Evolutionary conservation across 2,797 vertebrate genomes (phyloP), one percentile per base, ranked within the genome.

Genomic region (Gambelia wislizenii): DNA sequence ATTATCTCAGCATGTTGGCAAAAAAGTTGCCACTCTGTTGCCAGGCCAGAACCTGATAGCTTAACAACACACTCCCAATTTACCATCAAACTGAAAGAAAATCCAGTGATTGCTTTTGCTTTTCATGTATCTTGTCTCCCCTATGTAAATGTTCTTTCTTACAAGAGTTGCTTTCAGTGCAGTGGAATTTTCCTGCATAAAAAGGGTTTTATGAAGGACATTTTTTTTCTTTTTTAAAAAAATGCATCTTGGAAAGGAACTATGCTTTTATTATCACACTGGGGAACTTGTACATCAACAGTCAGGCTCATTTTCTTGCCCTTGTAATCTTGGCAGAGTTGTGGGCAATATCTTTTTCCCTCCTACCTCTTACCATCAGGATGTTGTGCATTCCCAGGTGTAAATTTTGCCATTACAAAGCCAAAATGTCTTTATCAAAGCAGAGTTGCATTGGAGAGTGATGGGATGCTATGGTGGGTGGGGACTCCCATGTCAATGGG

Each of bases 401-500:
- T 49, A 54, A 56, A 85, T 42, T 67, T 52, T 86, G 84, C 70
- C n/a, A 75, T 67, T 82, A 86, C 47, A 6, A 76, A 75, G 56
- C n/a, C 89, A 81, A 74, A 82, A 76, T 64, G 44, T 39, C 44
- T 86, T 86, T 75, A 69, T 67, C 67, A 81, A 74, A 86, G 52
- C 49, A 33, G 20, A 18, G 22, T 36, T 80, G 39, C 42, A 44
- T 22, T n/a, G 33, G 33, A 81, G n/a, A 42, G 27, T 42, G 27
- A 89, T 74, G 85, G 64, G 64, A 67, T 67, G 64, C 27, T 67
- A 12, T 67, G 64, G 33, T 67, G 33, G 3, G 64, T 33, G 10
- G 12, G 3, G 30, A 2, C 64, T 67, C 33, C 10, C 64, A 67
- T 67, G 64, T 67, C 27, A 67, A 13, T 33, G 30, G 64, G 64